phyloP scores from a whole-genome alignment of 2,797 vertebrate genomes.

The Myripristis jacobus region DNA sequence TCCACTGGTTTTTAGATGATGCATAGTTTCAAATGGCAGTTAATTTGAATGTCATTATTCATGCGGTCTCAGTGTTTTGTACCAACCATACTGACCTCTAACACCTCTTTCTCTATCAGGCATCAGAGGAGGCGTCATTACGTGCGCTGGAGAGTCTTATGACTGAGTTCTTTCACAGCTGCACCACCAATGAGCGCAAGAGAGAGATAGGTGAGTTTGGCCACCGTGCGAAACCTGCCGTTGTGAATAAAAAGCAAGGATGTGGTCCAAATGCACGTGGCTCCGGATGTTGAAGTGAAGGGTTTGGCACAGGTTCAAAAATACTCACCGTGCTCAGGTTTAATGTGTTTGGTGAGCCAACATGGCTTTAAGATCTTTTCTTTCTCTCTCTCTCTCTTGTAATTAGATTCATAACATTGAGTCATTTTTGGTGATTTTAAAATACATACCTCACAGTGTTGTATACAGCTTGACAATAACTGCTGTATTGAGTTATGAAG shows the following conservation, averaged over 20 bases:
- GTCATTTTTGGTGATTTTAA: no score
- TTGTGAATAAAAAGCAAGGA: not conserved
- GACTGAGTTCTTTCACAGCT: constrained; percentile 98
- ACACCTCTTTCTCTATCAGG: constrained; percentile 76
- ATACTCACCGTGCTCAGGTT: no score
- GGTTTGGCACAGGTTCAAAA: not conserved
- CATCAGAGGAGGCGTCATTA: constrained; percentile 93
- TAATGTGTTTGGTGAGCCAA: no score
- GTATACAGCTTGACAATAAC: no score
- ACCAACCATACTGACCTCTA: not conserved
- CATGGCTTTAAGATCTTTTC: no score
- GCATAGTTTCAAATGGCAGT: not conserved
- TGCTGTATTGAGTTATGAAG: no score
- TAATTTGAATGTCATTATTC: not conserved
- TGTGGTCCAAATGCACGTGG: not conserved
- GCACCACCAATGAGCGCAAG: constrained; percentile 96
- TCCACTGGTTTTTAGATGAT: constrained; percentile 3
- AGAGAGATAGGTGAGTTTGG: constrained; percentile 93
- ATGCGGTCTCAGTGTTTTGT: not conserved
- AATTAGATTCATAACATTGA: no score
- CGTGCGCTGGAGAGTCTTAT: constrained; percentile 95
- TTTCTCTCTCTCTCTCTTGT: no score
- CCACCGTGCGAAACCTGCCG: not conserved
- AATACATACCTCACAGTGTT: no score
- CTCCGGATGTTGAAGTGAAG: not conserved